Conservation (phyloP, 2,113 vertebrate genomes). For the Petroica traversi region DNA sequence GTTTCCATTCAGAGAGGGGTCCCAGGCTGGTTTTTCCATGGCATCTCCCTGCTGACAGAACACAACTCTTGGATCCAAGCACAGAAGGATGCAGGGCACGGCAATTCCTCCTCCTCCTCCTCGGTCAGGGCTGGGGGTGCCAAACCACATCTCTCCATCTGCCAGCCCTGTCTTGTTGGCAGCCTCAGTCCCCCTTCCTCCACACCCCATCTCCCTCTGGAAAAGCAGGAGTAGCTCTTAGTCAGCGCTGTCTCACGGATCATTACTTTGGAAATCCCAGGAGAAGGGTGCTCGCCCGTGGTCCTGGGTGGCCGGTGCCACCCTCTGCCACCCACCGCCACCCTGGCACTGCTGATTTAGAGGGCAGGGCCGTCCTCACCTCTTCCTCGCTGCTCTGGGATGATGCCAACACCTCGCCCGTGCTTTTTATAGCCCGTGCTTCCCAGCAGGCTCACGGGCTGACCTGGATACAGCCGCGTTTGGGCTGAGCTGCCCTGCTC, state of each 20-base stretch:
- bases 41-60: neutral
- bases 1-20: no score
- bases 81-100: neutral
- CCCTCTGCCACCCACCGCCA: neutral
- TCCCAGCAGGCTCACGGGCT: neutral
- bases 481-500: neutral
- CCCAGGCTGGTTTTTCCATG: fast-evolving
- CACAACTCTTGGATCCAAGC: neutral
- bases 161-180: neutral
- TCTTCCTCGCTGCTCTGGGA: fast-evolving
- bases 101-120: neutral
- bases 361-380: neutral
- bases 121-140: fast-evolving
- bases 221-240: neutral
- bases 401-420: neutral
- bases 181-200: neutral
- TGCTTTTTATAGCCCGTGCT: neutral
- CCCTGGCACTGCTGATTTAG: neutral
- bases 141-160: neutral
- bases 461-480: neutral
- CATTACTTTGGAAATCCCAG: neutral
- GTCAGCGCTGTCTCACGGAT: neutral
- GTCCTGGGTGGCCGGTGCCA: fast-evolving
- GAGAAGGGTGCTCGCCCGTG: fast-evolving
- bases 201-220: neutral